These are phyloP conservation scores for Anguilla megastoma DNA, from an alignment of 2,797 vertebrate genomes.

Conservation along the genomic window DNA sequence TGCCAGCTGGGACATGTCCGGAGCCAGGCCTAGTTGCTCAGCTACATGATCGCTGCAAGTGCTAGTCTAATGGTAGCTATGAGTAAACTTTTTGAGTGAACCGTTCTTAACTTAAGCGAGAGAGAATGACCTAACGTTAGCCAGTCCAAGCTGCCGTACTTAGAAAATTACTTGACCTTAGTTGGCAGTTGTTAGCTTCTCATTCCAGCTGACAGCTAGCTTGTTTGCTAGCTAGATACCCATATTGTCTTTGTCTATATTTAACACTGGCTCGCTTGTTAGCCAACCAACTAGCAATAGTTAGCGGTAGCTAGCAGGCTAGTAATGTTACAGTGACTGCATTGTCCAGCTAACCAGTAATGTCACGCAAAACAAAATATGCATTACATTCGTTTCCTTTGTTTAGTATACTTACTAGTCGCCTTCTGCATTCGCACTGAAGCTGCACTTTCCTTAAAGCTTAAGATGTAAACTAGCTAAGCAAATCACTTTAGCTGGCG, in stretches of 20 bases:
- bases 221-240: not conserved
- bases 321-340: not conserved
- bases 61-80: not conserved
- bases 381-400: not conserved
- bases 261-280: not conserved
- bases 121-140: not conserved
- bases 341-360: not conserved
- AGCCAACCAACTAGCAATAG: not conserved
- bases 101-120: not conserved
- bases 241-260: not conserved
- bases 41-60: not conserved
- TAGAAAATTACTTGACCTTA: not conserved
- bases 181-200: not conserved
- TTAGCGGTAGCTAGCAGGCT: not conserved
- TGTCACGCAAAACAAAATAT: not conserved
- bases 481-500: not conserved
- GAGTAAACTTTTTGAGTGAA: not conserved
- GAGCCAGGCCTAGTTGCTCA: not conserved
- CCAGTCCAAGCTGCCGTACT: not conserved
- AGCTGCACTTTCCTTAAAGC: conserved; percentile 23
- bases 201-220: not conserved
- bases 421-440: conserved; percentile 8
- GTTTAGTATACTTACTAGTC: conserved; percentile 19
- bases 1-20: not conserved
- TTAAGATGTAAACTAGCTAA: conserved; percentile 14